Evolutionary conservation across 2,113 vertebrate species (phyloP).

Genomic region (Diphyllodes magnificus): DNA sequence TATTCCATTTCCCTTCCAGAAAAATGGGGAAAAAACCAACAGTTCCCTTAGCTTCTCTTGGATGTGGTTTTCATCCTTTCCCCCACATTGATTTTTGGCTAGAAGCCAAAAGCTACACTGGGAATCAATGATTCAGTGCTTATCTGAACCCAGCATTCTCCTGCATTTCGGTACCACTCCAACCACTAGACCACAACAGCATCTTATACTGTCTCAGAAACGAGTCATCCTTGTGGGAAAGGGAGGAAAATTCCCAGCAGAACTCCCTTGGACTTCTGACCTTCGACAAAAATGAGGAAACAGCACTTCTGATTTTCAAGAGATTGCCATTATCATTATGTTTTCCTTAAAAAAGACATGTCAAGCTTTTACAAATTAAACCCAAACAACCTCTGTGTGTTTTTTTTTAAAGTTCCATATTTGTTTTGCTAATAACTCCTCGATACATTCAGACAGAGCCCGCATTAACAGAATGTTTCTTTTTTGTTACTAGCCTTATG

Average conservation of each 20-base stretch:
- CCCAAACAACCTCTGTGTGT: background rate
- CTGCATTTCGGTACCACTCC: background rate
- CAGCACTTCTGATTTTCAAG: conserved; percentile 31
- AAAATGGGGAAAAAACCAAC: background rate
- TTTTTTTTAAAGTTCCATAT: background rate
- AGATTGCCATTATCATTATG: conserved; percentile 11
- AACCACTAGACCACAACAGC: background rate
- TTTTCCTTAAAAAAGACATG: conserved; percentile 23
- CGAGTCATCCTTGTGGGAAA: conserved; percentile 38
- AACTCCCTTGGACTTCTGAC: conserved; percentile 59
- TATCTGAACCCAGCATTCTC: conserved; percentile 14
- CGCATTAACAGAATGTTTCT: background rate
- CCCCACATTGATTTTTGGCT: conserved; percentile 18
- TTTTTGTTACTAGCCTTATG: background rate
- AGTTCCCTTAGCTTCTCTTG: background rate
- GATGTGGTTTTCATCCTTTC: conserved; percentile 1
- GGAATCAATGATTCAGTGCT: background rate
- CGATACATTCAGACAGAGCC: background rate
- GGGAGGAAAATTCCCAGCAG: conserved; percentile 60
- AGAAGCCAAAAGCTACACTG: conserved; percentile 22
- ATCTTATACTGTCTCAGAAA: background rate
- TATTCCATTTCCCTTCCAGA: background rate
- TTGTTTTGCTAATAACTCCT: background rate
- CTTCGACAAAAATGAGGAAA: conserved; percentile 41
- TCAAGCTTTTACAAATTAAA: background rate